Evolutionary conservation across 2,113 vertebrate genomes (phyloP), one percentile per base, ranked within the genome.

Genomic region (Columba livia): DNA sequence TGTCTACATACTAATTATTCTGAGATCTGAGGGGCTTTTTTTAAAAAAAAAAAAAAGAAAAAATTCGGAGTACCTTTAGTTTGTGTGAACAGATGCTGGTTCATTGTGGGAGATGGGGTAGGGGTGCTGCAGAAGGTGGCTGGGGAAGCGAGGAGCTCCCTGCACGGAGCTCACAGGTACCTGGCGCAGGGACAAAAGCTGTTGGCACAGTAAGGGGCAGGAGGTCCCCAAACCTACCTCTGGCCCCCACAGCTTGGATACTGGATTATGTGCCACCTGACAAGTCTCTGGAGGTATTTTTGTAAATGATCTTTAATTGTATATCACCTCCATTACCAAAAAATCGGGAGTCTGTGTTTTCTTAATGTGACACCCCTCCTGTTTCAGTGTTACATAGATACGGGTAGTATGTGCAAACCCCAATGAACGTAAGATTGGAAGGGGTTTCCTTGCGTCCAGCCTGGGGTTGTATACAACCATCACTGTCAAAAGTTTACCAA

Each of bases 1-100:
- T 94, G 73, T 96, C 93, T 97, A 71, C 61, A 73, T 71, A 80
- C 80, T 97, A 85, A 94, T 97, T 96, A 79, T 89, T 89, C 88
- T 94, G 85, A 96, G 72, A 95, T 90, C 51, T 80, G 64, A 85
- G 44, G 20, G 3, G 12, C 44, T 47, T 47, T 47, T 19, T 19
- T 13, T 12, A 40, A 40, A 40, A 40, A 40, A 40, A 40, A 14
- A 40, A 40, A 40, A 40, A 14, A 40, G 13, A 40, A 40, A 40
- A 40, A 40, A 40, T 40, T 40, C 14, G 40, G 71, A 92, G 67
- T 90, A 85, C 57, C 79, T 92, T 90, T 88, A 28, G 94, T 92
- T 90, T 89, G 19, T 58, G 54, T 42, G 85, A 95, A 57, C 54
- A 79, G 79, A 84, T 81, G 70, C 70, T 4, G 12, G 61, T 93